These are phyloP conservation scores for Pyrocoelia pectoralis DNA, from an alignment of 2,888 invertebrate genomes.

Conservation along the genomic window DNA sequence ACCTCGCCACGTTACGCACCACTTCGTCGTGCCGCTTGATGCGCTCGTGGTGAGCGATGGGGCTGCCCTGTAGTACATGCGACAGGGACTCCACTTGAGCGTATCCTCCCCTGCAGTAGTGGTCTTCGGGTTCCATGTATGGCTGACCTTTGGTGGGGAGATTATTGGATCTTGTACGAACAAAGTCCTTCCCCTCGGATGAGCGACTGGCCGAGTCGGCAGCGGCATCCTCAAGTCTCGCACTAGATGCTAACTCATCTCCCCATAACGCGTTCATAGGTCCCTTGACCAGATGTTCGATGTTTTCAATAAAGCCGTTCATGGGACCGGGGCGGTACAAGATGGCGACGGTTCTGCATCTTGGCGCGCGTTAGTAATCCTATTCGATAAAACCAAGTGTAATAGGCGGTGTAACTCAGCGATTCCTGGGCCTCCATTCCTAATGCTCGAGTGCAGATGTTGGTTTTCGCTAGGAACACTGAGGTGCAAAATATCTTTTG, in stretches of 20 bases:
- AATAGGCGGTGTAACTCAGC: too few species aligned
- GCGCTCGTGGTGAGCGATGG: conserved; percentile 23
- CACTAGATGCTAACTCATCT: neutral
- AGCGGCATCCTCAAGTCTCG: conserved; percentile 17
- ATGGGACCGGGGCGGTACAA: too few species aligned
- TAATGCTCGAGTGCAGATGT: too few species aligned
- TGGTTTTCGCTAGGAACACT: too few species aligned
- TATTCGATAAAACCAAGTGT: too few species aligned
- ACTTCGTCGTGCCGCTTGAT: conserved; percentile 39
- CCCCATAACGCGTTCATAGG: neutral
- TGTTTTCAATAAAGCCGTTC: neutral
- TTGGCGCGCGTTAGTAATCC: too few species aligned
- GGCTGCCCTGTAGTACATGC: conserved; percentile 37
- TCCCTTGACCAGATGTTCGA: neutral
- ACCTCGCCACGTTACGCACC: conserved; percentile 32
- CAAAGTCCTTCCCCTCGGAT: conserved; percentile 32
- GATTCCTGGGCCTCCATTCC: too few species aligned
- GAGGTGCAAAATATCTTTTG: neutral
- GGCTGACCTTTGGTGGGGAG: conserved; percentile 30
- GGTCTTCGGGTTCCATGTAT: conserved; percentile 16
- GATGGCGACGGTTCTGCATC: too few species aligned
- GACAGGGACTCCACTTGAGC: conserved; percentile 23
- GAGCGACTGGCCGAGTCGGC: conserved; percentile 16
- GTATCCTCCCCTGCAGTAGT: conserved; percentile 26
- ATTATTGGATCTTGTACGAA: conserved; percentile 22